phyloP scores from a whole-genome alignment of 1,140 invertebrate genomes.

The Achatina immaculata region DNA sequence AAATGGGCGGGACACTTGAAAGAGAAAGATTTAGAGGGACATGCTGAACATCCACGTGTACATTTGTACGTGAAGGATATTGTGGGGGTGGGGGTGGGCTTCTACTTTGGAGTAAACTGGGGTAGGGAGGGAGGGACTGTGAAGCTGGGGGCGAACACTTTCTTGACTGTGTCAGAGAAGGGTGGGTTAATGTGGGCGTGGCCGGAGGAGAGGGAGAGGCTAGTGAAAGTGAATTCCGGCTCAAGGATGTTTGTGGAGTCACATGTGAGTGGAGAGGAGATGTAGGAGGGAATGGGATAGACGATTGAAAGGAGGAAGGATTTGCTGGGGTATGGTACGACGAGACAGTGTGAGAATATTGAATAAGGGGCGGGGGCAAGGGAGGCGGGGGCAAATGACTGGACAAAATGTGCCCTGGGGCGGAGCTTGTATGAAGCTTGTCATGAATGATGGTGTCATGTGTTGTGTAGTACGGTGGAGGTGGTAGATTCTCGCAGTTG shows the following conservation, averaged over 20 bases:
- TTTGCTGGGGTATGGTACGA: not conserved
- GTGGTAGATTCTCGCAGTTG: constrained; percentile 40
- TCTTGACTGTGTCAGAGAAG: constrained; percentile 37
- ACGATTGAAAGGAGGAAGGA: not conserved
- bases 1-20: constrained; percentile 43
- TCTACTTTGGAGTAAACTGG: constrained; percentile 36
- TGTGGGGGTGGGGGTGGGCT: constrained; percentile 46
- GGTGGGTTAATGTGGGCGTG: constrained; percentile 26
- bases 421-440: constrained; percentile 17
- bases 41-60: constrained; percentile 57
- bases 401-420: constrained; percentile 1
- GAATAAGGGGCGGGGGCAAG: not conserved
- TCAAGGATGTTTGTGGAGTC: not conserved
- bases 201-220: constrained; percentile 16
- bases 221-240: not conserved
- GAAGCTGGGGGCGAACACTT: constrained; percentile 37
- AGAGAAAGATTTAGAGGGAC: constrained; percentile 65
- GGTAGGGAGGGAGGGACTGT: constrained; percentile 28
- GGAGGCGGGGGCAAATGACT: constrained; percentile 5
- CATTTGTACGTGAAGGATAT: constrained; percentile 16
- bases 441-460: constrained; percentile 7
- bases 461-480: constrained; percentile 24
- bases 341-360: not conserved
- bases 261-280: not conserved
- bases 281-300: not conserved